Percentiles rank a stretch among this genome's conserved stretches.
phyloP scores from a whole-genome alignment of 1,140 invertebrate species.

The Nasonia vitripennis region DNA sequence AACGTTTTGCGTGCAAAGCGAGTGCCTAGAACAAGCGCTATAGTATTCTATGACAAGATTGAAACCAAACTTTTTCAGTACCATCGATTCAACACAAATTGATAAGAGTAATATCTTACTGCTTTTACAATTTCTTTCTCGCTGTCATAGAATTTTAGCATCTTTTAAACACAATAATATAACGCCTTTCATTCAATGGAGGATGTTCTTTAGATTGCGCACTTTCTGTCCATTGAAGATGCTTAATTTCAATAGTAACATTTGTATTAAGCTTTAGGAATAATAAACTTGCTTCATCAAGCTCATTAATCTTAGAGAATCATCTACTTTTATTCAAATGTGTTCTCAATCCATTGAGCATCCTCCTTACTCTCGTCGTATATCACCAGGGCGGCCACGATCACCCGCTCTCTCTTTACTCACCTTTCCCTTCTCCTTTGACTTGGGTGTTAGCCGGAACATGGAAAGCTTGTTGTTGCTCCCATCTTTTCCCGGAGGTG shows the following conservation, averaged over 20 bases:
- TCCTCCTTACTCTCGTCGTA: not conserved
- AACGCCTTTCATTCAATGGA: constrained; percentile 6
- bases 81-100: not conserved
- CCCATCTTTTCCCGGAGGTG: constrained; percentile 59
- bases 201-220: too few species aligned
- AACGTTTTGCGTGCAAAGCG: not conserved
- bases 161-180: not conserved
- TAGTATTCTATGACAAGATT: not conserved
- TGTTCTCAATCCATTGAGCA: too few species aligned
- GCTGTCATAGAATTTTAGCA: not conserved
- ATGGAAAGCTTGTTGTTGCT: constrained; percentile 74
- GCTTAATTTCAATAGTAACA: too few species aligned
- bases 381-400: not conserved
- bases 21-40: not conserved
- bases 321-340: too few species aligned
- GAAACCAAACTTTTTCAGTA: not conserved
- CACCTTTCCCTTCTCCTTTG: constrained; percentile 83
- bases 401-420: constrained; percentile 48
- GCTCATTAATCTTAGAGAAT: too few species aligned
- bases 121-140: not conserved
- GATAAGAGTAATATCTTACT: too few species aligned
- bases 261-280: too few species aligned
- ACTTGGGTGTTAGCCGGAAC: constrained; percentile 80
- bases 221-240: too few species aligned
- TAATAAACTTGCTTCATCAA: too few species aligned